Evolutionary conservation across 2,797 vertebrate genomes (phyloP).

Genomic region (Fistularia tabacaria): DNA sequence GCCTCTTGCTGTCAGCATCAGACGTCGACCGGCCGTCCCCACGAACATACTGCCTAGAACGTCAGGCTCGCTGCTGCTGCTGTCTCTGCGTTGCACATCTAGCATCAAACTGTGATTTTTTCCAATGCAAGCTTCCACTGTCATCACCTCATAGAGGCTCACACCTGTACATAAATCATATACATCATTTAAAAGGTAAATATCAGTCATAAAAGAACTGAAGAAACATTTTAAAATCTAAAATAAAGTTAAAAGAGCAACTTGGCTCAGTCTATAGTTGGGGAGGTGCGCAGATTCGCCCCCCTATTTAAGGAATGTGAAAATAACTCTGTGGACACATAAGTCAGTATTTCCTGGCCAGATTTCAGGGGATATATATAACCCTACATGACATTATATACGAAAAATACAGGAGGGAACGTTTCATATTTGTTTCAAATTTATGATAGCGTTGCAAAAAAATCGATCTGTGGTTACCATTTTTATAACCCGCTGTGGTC

Average conservation of each 20-base stretch:
- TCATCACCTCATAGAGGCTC: conserved; percentile 69
- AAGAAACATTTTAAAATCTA: too few species aligned
- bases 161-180: conserved; percentile 29
- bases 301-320: too few species aligned
- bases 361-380: too few species aligned
- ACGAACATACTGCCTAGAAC: conserved; percentile 63
- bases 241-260: too few species aligned
- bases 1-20: conserved; percentile 68
- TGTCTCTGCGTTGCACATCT: conserved; percentile 58
- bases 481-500: conserved; percentile 64
- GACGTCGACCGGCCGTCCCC: conserved; percentile 66
- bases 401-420: background rate
- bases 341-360: too few species aligned
- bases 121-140: conserved; percentile 63
- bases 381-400: background rate
- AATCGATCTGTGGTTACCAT: conserved; percentile 57
- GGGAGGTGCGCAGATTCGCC: too few species aligned
- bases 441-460: too few species aligned
- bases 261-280: too few species aligned
- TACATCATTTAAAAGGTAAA: too few species aligned
- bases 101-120: conserved; percentile 46
- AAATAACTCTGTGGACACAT: too few species aligned
- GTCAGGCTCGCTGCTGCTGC: conserved; percentile 39
- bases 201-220: too few species aligned
- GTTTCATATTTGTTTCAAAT: background rate